Base-by-base conservation (phyloP, 2,888 invertebrate species). In the Hylaea fasciaria region DNA sequence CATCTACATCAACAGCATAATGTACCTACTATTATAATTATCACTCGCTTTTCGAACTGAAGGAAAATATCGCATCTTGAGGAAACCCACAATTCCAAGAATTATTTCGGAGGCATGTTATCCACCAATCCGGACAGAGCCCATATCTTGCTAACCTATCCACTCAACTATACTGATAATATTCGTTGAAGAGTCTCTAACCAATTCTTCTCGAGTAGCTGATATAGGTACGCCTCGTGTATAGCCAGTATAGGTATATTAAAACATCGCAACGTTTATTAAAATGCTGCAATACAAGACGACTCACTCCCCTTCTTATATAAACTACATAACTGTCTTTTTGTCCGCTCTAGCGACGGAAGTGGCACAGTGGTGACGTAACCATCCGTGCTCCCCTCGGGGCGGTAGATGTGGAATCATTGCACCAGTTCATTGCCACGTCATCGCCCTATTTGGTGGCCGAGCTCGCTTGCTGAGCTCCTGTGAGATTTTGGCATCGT, bases 381-480 rank as follows among this genome's bases (percentile, higher is more conserved):
- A 62, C 45, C n/a, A n/a, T n/a, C n/a, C 16, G 29, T 16, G 59
- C 59, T 57, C 59, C 66, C 64, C 64, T 49, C 53, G 43, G 29
- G 58, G 16, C 59, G 40, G 52, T 60, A 59, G 51, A 47, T 62
- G 53, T 55, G 57, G 57, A 65, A 65, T 65, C 62, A 62, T 65
- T 57, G 57, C 65, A 63, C 35, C 53, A 52, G 57, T 43, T 43
- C 55, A 60, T 51, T 60, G 57, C 39, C 49, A 44, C 56, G 56
- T 51, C 54, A 47, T 57, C 58, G 48, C 50, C 41, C 16, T 51
- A 41, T 51, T 41, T 16, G 45, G 11, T 44, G 37, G n/a, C 22
- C 5, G 35, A 32, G 13, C 37, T 22, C 16, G 16, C 35, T 5
- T 35, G 32, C 16, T 22, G 7, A 10, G 32, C 35, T 35, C 4